A percentile compares a stretch with the other conserved stretches of the same genome.
Conservation (phyloP, 2,113 vertebrate genomes). For the Cathartes aura region DNA sequence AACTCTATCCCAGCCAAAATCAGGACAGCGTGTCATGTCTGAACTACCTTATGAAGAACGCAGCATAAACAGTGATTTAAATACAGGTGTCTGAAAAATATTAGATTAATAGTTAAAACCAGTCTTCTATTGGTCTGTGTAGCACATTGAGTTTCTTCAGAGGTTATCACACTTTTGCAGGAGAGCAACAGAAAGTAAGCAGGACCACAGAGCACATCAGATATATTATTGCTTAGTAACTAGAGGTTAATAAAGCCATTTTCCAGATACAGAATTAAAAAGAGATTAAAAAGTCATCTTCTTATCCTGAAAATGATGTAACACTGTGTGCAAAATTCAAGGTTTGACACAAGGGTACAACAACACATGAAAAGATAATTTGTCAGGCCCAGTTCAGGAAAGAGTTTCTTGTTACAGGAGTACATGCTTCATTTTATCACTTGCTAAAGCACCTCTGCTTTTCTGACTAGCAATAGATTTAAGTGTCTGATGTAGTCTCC, state of each 20-base stretch:
- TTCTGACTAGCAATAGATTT: background rate
- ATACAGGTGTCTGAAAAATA: background rate
- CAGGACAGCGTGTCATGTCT: background rate
- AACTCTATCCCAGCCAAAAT: too few relatives aligned
- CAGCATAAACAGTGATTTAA: background rate
- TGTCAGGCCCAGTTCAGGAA: background rate
- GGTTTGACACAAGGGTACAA: background rate
- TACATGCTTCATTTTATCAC: background rate
- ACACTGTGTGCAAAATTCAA: background rate
- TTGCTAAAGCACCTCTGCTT: background rate
- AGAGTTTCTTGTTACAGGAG: background rate
- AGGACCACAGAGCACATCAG: background rate
- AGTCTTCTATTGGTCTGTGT: background rate
- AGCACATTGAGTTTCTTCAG: background rate
- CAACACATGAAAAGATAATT: background rate
- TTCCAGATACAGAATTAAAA: conserved; percentile 12
- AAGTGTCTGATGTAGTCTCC: background rate
- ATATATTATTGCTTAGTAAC: conserved; percentile 13
- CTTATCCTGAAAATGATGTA: background rate
- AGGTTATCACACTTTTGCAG: background rate
- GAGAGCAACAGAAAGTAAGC: background rate
- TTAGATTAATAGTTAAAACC: background rate
- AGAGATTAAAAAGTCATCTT: conserved; percentile 5
- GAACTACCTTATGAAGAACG: background rate
- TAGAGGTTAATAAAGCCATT: conserved; percentile 15